Conservation (phyloP, 2,888 invertebrate genomes). For the Bugulina stolonifera region DNA sequence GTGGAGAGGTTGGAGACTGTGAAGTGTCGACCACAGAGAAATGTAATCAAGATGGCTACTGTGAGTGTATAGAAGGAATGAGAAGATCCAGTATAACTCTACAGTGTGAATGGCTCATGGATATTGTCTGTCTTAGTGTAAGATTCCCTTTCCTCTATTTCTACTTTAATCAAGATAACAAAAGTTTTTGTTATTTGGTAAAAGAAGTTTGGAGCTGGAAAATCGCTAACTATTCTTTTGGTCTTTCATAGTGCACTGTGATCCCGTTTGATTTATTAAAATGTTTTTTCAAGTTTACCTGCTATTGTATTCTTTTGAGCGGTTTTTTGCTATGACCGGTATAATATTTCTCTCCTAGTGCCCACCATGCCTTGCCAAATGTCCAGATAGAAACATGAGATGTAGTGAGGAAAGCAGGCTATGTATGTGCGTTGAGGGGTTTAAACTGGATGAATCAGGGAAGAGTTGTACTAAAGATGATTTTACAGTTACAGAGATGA, state of each 20-base stretch:
- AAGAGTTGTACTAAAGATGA: not conserved
- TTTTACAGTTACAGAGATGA: not conserved
- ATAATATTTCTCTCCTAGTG: constrained; percentile 1
- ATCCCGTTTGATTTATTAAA: too few species aligned
- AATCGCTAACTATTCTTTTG: too few species aligned
- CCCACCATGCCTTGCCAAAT: not conserved
- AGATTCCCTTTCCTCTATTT: not conserved
- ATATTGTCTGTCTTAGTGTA: not conserved
- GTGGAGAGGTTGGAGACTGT: not conserved
- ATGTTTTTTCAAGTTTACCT: too few species aligned
- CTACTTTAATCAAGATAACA: not conserved
- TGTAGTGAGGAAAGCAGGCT: not conserved
- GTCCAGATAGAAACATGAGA: constrained; percentile 1
- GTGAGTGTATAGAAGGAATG: constrained; percentile 7
- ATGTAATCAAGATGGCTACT: not conserved
- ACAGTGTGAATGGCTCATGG: not conserved
- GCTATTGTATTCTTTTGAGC: not conserved
- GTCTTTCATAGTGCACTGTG: too few species aligned
- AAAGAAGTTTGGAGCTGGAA: too few species aligned
- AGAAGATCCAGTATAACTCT: not conserved
- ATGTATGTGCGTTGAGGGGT: constrained; percentile 3
- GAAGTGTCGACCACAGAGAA: not conserved
- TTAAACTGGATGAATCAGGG: not conserved
- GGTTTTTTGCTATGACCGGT: too few species aligned
- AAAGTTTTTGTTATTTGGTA: too few species aligned